Conservation (phyloP, 1,140 invertebrate species). For the Listronotus bonariensis region DNA sequence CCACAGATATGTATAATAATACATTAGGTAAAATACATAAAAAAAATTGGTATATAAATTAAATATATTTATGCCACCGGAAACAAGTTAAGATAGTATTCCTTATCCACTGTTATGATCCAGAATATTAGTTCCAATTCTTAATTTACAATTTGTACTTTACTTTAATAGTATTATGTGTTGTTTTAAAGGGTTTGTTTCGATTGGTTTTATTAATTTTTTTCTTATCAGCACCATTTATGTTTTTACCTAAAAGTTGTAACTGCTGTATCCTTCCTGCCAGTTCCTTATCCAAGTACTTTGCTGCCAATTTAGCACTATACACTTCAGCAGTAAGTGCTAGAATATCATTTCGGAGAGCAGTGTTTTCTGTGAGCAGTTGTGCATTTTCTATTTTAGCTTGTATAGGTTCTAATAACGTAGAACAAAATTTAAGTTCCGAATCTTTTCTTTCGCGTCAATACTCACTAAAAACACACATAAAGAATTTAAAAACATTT, state of each 20-base stretch:
- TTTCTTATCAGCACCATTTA: background rate
- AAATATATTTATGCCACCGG: no score
- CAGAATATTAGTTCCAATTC: no score
- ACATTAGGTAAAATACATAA: no score
- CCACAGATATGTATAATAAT: no score
- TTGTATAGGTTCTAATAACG: constrained; percentile 55
- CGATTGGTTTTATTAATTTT: no score
- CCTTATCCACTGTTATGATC: no score
- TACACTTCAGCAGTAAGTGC: constrained; percentile 81
- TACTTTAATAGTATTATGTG: no score
- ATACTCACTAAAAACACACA: constrained; percentile 20
- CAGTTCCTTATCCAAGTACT: constrained; percentile 85
- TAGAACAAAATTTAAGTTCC: constrained; percentile 48
- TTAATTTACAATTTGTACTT: no score
- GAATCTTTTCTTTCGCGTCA: constrained; percentile 21
- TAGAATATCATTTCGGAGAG: constrained; percentile 70
- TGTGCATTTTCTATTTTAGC: constrained; percentile 69
- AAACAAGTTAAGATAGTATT: no score
- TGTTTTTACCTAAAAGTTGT: constrained; percentile 68
- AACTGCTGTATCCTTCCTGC: constrained; percentile 87
- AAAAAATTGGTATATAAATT: no score
- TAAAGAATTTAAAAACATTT: no score
- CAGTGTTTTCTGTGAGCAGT: constrained; percentile 71
- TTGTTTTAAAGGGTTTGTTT: no score
- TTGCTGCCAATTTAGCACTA: constrained; percentile 80